Percentiles rank a stretch among this genome's conserved stretches.
phyloP scores from a whole-genome alignment of 2,797 vertebrate species.

The Parauchenoglanis ngamensis region DNA sequence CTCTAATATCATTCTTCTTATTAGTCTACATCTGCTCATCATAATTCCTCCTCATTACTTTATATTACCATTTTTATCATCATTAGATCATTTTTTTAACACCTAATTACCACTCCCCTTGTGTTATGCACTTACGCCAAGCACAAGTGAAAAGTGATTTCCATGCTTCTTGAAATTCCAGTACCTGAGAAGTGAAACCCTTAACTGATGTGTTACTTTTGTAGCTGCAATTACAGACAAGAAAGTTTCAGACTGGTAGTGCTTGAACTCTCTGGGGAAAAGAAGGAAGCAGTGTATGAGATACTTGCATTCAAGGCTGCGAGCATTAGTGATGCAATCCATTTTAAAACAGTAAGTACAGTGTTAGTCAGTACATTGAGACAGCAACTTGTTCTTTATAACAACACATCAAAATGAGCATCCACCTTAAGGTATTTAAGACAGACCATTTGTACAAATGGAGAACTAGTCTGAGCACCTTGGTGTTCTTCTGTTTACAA shows the following conservation, averaged over 20 bases:
- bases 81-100: slow-evolving; percentile 22
- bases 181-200: background rate
- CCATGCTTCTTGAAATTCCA: background rate
- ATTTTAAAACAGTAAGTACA: background rate
- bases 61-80: slow-evolving; percentile 16
- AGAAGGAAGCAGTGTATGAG: background rate
- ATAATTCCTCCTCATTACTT: slow-evolving; percentile 25
- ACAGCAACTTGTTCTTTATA: background rate
- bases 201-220: background rate
- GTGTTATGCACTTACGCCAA: slow-evolving; percentile 11
- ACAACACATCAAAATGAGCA: background rate
- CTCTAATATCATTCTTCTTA: background rate
- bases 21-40: slow-evolving; percentile 27
- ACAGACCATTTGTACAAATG: background rate
- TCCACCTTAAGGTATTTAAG: background rate
- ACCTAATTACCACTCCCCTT: slow-evolving; percentile 26
- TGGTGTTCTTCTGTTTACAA: background rate
- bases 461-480: background rate
- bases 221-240: background rate
- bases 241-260: background rate
- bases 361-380: background rate
- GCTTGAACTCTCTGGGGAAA: background rate
- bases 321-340: background rate
- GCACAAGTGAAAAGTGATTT: slow-evolving; percentile 11
- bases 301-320: background rate